phyloP scores from a whole-genome alignment of 2,113 vertebrate genomes.

The Oncorhynchus keta region DNA sequence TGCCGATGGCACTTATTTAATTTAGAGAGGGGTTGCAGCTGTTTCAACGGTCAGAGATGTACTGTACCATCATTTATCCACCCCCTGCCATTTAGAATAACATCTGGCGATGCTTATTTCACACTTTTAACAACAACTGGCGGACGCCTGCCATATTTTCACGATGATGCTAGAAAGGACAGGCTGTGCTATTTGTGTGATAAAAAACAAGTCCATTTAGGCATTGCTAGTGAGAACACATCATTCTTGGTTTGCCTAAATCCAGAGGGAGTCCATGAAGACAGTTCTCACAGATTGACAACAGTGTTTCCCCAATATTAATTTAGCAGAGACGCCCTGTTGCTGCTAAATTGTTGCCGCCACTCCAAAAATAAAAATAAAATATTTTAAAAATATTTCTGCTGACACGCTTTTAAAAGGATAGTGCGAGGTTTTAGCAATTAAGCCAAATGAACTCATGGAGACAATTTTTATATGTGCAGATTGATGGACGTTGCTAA shows the following conservation, averaged over 20 bases:
- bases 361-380: no score
- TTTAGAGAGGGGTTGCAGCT: conserved; percentile 46
- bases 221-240: conserved; percentile 10
- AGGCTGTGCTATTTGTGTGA: conserved; percentile 29
- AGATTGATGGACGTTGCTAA: no score
- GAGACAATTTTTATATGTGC: no score
- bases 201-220: conserved; percentile 24
- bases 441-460: no score
- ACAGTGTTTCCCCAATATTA: no score
- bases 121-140: conserved; percentile 53
- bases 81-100: conserved; percentile 41
- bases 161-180: conserved; percentile 41
- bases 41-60: conserved; percentile 44
- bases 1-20: conserved; percentile 5
- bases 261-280: neutral
- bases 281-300: neutral
- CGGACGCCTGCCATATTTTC: conserved; percentile 41
- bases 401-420: no score
- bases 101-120: conserved; percentile 65
- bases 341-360: no score
- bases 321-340: neutral
- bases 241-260: conserved; percentile 29
- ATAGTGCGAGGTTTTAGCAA: no score
- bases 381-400: no score
- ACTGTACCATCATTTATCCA: conserved; percentile 54